A percentile compares a stretch with the other conserved stretches of the same genome.
These are phyloP conservation scores for Heliornis fulica DNA, from an alignment of 2,113 vertebrate species.

Conservation along the genomic window DNA sequence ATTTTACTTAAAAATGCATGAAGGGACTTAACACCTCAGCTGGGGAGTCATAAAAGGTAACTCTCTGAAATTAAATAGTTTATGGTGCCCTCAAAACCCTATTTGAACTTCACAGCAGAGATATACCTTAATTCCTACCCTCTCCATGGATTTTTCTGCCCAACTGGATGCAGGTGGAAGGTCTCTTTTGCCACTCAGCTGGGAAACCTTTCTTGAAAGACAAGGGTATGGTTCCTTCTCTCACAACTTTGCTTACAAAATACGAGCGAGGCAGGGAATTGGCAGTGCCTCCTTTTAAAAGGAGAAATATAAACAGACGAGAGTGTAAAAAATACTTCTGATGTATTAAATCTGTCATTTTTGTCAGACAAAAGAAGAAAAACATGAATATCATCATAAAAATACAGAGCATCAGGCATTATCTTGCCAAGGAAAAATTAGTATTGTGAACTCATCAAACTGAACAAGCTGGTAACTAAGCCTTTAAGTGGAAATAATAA, in stretches of 20 bases:
- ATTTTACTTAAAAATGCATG: neutral
- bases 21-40: neutral
- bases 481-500: neutral
- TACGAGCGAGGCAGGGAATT: neutral
- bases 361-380: neutral
- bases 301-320: neutral
- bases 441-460: neutral
- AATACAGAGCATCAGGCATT: neutral
- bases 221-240: neutral
- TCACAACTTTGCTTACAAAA: neutral
- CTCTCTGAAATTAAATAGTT: neutral
- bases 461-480: neutral
- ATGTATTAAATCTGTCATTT: neutral
- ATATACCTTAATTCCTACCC: neutral
- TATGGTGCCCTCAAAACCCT: neutral
- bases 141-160: neutral
- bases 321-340: neutral
- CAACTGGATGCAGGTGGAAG: fast-evolving
- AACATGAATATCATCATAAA: neutral
- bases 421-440: neutral
- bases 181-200: neutral
- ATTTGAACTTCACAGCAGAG: neutral
- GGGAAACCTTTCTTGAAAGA: neutral
- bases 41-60: neutral
- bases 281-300: neutral